Percentiles rank a stretch among this genome's conserved stretches.
These are phyloP conservation scores for Xestia c-nigrum DNA, from an alignment of 2,888 invertebrate species.

Conservation along the genomic window DNA sequence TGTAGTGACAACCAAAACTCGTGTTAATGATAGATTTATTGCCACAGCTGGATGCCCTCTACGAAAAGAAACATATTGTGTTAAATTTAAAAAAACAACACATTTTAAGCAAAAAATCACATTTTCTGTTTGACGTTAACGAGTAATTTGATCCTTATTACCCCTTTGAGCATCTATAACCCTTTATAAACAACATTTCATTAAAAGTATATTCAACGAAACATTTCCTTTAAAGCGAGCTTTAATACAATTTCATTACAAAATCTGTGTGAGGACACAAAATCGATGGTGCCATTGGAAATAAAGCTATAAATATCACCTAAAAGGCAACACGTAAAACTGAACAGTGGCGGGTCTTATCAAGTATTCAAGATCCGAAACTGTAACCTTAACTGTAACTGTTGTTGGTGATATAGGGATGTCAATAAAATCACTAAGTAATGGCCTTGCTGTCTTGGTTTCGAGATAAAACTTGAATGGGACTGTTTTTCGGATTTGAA, in stretches of 20 bases:
- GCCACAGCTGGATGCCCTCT: slow-evolving; percentile 24
- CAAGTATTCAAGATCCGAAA: slow-evolving; percentile 71
- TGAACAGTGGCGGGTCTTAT: slow-evolving; percentile 69
- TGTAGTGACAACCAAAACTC: slow-evolving; percentile 42
- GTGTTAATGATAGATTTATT: slow-evolving; percentile 43
- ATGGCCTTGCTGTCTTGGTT: slow-evolving; percentile 43
- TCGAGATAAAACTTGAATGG: slow-evolving; percentile 40
- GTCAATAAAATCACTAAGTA: slow-evolving; percentile 57
- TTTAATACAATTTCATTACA: slow-evolving; percentile 48
- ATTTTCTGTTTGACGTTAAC: slow-evolving; percentile 12
- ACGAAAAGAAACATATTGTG: slow-evolving; percentile 1
- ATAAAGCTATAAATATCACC: slow-evolving; percentile 74
- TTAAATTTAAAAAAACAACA: slow-evolving; percentile 10
- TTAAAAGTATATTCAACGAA: slow-evolving; percentile 38
- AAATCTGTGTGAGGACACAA: slow-evolving; percentile 53
- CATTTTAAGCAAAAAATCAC: neutral
- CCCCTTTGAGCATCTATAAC: slow-evolving; percentile 28
- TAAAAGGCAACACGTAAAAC: slow-evolving; percentile 73
- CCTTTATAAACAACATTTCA: slow-evolving; percentile 33
- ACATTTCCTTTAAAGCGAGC: slow-evolving; percentile 27
- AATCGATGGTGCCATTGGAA: slow-evolving; percentile 71
- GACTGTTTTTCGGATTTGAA: slow-evolving; percentile 21
- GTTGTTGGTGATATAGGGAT: slow-evolving; percentile 54
- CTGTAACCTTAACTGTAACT: slow-evolving; percentile 64
- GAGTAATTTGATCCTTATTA: slow-evolving; percentile 32